phyloP scores from a whole-genome alignment of 2,888 invertebrate genomes.

The Priapulus caudatus region DNA sequence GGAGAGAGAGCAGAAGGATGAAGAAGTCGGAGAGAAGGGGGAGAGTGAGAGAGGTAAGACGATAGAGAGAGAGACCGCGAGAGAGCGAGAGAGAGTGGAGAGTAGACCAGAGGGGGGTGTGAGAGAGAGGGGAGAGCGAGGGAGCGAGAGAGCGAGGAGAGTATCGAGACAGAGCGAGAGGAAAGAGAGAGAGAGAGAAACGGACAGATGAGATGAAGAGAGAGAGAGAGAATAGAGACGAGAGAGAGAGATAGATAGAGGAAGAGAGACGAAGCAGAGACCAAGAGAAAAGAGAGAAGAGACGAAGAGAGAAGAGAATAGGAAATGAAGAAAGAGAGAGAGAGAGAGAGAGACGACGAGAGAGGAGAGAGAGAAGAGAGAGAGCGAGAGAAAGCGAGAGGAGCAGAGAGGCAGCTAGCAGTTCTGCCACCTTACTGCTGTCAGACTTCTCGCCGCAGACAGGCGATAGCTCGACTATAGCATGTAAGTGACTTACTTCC shows the following conservation, averaged over 20 bases:
- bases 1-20: not conserved
- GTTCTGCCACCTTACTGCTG: too few species aligned
- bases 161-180: not conserved
- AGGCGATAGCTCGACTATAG: too few species aligned
- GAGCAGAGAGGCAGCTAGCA: too few species aligned
- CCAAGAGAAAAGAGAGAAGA: not conserved
- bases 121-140: slow-evolving; percentile 1
- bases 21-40: too few species aligned
- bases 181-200: too few species aligned
- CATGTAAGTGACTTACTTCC: too few species aligned
- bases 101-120: not conserved
- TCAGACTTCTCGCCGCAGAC: too few species aligned
- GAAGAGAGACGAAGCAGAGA: not conserved
- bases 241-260: not conserved
- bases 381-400: too few species aligned
- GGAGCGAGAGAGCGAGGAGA: not conserved
- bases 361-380: slow-evolving; percentile 3
- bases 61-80: not conserved
- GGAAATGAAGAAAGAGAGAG: slow-evolving; percentile 1
- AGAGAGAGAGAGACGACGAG: not conserved
- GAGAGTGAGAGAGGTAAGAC: not conserved
- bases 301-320: too few species aligned
- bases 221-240: not conserved
- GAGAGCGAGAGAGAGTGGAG: not conserved
- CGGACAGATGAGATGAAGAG: not conserved